phyloP scores from a whole-genome alignment of 2,113 vertebrate species.

The Lophochroa leadbeateri region DNA sequence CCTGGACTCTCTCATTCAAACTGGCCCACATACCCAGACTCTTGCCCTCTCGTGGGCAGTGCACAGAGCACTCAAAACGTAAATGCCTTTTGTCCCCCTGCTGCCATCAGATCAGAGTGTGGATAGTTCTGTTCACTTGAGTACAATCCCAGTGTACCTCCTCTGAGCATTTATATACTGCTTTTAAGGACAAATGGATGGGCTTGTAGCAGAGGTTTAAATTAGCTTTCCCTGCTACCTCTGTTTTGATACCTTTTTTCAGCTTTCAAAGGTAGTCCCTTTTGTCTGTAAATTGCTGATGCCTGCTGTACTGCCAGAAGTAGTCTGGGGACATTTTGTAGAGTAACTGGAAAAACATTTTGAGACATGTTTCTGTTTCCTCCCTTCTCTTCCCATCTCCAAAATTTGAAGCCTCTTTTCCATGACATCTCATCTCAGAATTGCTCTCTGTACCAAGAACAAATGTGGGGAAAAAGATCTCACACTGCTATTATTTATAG shows the following conservation, averaged over 20 bases:
- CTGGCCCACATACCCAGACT: fast-evolving
- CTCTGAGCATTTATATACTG: background rate
- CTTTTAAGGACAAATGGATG: background rate
- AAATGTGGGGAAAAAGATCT: background rate
- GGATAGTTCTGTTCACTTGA: background rate
- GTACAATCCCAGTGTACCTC: background rate
- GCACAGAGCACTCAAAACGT: background rate
- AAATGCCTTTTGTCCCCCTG: background rate
- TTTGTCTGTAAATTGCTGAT: background rate
- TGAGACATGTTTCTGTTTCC: background rate
- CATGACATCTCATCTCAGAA: background rate
- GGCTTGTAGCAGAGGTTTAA: background rate
- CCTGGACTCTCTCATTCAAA: background rate
- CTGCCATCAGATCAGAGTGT: background rate
- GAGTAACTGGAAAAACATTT: background rate
- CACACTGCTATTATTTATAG: background rate
- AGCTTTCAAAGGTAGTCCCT: background rate
- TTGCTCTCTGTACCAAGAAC: background rate
- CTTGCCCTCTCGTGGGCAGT: background rate
- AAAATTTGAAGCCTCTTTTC: background rate
- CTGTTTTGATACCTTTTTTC: background rate
- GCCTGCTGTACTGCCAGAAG: background rate
- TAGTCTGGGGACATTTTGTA: background rate
- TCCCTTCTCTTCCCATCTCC: background rate
- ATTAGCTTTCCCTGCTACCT: background rate